phyloP scores from a whole-genome alignment of 2,797 vertebrate genomes.

The Hyperoplus lanceolatus region DNA sequence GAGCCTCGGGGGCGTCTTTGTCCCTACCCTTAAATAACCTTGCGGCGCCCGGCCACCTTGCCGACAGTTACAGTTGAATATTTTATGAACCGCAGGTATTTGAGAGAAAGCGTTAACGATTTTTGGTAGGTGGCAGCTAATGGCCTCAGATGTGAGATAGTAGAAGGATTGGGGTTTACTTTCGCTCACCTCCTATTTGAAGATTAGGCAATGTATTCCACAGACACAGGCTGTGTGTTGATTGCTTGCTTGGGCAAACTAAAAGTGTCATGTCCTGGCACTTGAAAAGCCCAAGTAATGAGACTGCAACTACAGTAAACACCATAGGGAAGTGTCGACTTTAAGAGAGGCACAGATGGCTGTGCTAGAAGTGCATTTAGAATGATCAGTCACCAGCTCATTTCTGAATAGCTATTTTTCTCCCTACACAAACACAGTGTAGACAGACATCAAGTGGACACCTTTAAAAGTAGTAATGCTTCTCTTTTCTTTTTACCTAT shows the following conservation, averaged over 20 bases:
- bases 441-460: constrained; percentile 11
- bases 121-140: constrained; percentile 46
- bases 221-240: constrained; percentile 21
- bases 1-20: constrained; percentile 38
- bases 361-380: constrained; percentile 18
- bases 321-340: constrained; percentile 18
- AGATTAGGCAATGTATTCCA: constrained; percentile 29
- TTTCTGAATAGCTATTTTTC: constrained; percentile 16
- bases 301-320: constrained; percentile 24
- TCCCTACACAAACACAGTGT: neutral
- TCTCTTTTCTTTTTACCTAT: neutral
- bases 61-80: constrained; percentile 75
- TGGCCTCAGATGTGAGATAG: constrained; percentile 42
- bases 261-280: constrained; percentile 31
- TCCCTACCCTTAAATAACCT: constrained; percentile 65
- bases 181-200: constrained; percentile 32
- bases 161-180: constrained; percentile 33
- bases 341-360: constrained; percentile 50
- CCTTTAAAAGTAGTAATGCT: neutral
- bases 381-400: constrained; percentile 31
- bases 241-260: constrained; percentile 33
- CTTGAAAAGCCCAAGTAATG: constrained; percentile 17
- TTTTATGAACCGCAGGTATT: constrained; percentile 72
- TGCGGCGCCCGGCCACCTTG: constrained; percentile 45
- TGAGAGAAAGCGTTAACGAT: constrained; percentile 41